These are phyloP conservation scores for Pungitius pungitius DNA, from an alignment of 2,113 vertebrate species.

Conservation along the genomic window DNA sequence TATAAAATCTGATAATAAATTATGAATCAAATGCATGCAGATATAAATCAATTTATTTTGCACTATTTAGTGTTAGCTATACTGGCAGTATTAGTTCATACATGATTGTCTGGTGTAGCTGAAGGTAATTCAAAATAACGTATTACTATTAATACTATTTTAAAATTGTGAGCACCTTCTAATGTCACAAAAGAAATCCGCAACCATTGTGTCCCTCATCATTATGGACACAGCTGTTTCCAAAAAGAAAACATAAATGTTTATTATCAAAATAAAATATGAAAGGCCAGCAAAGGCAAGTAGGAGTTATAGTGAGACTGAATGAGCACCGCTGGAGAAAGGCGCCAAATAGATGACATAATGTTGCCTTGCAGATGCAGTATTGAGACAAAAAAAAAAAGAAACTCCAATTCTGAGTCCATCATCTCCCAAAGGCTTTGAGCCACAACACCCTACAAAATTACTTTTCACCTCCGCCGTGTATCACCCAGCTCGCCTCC, in stretches of 20 bases:
- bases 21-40: conserved; percentile 5
- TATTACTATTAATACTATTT: too few relatives aligned
- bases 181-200: conserved; percentile 4
- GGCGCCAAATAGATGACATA: not conserved
- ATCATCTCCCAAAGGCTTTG: not conserved
- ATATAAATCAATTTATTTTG: not conserved
- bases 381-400: not conserved
- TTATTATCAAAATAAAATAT: not conserved
- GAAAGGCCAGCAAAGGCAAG: not conserved
- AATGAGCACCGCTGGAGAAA: conserved; percentile 4
- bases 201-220: not conserved
- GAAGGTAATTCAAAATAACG: not conserved
- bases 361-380: not conserved
- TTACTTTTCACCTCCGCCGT: not conserved
- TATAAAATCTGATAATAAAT: conserved; percentile 5
- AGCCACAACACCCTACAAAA: not conserved
- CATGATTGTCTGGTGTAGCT: not conserved
- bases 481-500: not conserved
- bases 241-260: not conserved
- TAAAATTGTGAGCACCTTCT: not conserved
- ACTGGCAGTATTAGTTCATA: not conserved
- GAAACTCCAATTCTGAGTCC: conserved; percentile 1
- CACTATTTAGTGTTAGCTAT: not conserved
- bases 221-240: conserved; percentile 8
- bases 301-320: not conserved